Conservation (phyloP, 2,797 vertebrate genomes). For the Gobionotothen gibberifrons region DNA sequence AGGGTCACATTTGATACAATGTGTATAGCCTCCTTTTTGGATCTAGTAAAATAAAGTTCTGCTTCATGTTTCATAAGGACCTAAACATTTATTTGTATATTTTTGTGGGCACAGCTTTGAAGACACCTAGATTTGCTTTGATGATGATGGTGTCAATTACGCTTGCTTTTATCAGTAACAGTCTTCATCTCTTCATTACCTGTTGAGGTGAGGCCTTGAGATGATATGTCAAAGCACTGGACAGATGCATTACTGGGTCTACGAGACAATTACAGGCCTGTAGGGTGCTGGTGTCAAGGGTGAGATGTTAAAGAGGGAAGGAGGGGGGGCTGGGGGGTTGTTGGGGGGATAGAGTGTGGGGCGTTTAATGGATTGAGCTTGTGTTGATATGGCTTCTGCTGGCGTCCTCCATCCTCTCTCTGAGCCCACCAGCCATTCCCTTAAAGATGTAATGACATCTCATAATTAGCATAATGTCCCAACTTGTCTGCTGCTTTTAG, state of each 20-base stretch:
- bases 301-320: slow-evolving; percentile 56
- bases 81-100: background rate
- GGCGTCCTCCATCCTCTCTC: slow-evolving; percentile 58
- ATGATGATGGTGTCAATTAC: slow-evolving; percentile 34
- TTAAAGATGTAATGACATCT: slow-evolving; percentile 84
- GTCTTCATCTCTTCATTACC: slow-evolving; percentile 51
- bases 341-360: slow-evolving; percentile 18
- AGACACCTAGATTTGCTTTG: slow-evolving; percentile 11
- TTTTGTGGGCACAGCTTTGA: background rate
- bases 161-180: slow-evolving; percentile 55
- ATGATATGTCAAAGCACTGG: slow-evolving; percentile 51
- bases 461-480: slow-evolving; percentile 85
- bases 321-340: background rate
- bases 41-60: no score
- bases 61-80: no score
- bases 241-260: slow-evolving; percentile 68
- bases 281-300: slow-evolving; percentile 67
- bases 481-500: slow-evolving; percentile 83
- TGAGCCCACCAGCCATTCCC: slow-evolving; percentile 77
- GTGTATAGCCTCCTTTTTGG: no score
- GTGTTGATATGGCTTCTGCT: slow-evolving; percentile 63
- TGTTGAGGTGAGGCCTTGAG: slow-evolving; percentile 54
- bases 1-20: no score
- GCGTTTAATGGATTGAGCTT: slow-evolving; percentile 64
- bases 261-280: slow-evolving; percentile 70